A percentile compares a stretch with the other conserved stretches of the same genome.
Evolutionary conservation across 2,888 invertebrate genomes (phyloP).

Genomic region (Marronus borbonicus): DNA sequence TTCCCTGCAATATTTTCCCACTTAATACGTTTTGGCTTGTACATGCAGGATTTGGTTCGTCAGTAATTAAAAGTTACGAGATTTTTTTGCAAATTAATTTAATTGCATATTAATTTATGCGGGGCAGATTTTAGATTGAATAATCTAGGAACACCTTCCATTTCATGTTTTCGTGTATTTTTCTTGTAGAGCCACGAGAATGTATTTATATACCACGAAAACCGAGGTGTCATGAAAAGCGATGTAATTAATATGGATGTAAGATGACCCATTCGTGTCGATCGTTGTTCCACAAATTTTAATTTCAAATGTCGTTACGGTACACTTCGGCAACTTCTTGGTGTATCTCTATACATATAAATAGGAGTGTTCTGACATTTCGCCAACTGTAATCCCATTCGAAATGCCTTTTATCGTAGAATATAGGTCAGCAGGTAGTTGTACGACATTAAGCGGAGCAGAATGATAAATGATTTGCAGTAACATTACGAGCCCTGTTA

Average conservation of each 20-base stretch:
- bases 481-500: conserved; percentile 1
- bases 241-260: conserved; percentile 11
- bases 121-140: too few species aligned
- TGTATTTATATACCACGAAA: neutral
- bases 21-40: too few species aligned
- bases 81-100: too few species aligned
- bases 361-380: conserved; percentile 45
- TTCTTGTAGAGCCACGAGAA: neutral
- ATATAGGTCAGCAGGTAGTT: conserved; percentile 42
- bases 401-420: conserved; percentile 32
- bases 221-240: neutral
- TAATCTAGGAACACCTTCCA: too few species aligned
- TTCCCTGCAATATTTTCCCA: too few species aligned
- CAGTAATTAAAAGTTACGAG: too few species aligned
- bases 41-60: too few species aligned
- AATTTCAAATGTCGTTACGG: conserved; percentile 43
- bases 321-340: neutral
- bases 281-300: conserved; percentile 44
- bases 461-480: conserved; percentile 42
- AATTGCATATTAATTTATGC: too few species aligned
- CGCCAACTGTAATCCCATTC: conserved; percentile 33
- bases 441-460: conserved; percentile 21
- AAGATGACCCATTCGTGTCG: neutral
- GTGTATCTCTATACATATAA: conserved; percentile 29
- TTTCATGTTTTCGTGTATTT: too few species aligned